Conservation (phyloP, 2,113 vertebrate species). For the Cathartes aura region DNA sequence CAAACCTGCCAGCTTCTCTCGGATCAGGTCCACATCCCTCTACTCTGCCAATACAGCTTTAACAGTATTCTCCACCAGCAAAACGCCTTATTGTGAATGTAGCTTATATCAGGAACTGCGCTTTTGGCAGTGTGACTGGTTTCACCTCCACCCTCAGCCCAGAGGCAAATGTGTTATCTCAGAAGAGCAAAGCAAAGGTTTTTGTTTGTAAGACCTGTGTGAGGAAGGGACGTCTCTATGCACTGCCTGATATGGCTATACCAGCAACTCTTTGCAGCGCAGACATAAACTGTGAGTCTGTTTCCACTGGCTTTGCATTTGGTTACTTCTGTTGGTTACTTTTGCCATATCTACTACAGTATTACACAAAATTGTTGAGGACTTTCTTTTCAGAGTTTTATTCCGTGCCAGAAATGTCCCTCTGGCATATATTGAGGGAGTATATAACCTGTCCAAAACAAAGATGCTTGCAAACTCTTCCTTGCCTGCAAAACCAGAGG, state of each 20-base stretch:
- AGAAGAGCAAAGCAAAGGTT: neutral
- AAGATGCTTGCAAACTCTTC: neutral
- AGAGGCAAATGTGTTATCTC: neutral
- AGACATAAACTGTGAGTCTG: neutral
- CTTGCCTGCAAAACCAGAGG: neutral
- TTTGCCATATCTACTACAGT: neutral
- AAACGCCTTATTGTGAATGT: neutral
- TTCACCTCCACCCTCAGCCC: neutral
- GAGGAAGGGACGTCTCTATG: neutral
- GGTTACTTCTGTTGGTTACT: neutral
- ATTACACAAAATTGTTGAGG: neutral
- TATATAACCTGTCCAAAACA: neutral
- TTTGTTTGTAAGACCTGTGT: neutral
- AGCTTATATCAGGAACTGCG: neutral
- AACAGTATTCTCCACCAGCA: neutral
- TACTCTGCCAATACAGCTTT: constrained; percentile 12
- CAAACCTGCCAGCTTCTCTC: constrained; percentile 54
- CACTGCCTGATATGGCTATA: neutral
- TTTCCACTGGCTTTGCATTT: neutral
- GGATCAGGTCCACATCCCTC: constrained; percentile 7
- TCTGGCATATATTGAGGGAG: neutral
- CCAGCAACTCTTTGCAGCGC: neutral
- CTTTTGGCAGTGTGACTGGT: neutral
- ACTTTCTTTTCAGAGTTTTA: neutral
- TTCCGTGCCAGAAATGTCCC: neutral